These are phyloP conservation scores for Falco novaeseelandiae DNA, from an alignment of 2,797 vertebrate genomes.

Conservation along the genomic window DNA sequence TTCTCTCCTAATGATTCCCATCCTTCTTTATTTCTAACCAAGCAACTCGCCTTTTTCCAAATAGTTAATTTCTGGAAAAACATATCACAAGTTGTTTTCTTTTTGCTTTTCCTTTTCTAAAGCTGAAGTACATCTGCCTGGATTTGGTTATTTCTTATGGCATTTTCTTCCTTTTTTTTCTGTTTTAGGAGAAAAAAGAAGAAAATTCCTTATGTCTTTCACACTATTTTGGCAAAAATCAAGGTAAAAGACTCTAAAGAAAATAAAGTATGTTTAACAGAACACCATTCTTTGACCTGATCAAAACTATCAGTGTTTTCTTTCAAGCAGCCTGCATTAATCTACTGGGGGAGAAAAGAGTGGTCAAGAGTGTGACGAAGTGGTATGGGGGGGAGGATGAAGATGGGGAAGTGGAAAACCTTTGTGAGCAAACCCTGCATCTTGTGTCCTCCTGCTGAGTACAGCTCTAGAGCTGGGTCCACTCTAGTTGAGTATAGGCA, in stretches of 20 bases:
- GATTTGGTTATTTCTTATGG: neutral
- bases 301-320: neutral
- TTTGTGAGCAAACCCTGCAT: neutral
- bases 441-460: neutral
- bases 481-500: neutral
- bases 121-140: neutral
- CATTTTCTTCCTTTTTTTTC: neutral
- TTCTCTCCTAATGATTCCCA: neutral
- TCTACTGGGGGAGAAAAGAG: neutral
- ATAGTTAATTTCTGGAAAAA: neutral
- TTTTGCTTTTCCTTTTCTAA: neutral
- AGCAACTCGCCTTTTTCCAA: neutral
- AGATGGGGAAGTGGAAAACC: neutral
- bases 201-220: neutral
- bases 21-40: neutral
- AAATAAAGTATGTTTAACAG: neutral
- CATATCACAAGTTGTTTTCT: neutral
- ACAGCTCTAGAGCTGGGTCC: neutral
- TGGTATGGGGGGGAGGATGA: neutral
- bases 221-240: neutral
- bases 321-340: accelerated
- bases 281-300: neutral
- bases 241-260: neutral
- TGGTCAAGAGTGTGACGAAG: neutral
- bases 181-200: neutral